Evolutionary conservation across 2,797 vertebrate genomes (phyloP).

Genomic region (Triplophysa bombifrons): DNA sequence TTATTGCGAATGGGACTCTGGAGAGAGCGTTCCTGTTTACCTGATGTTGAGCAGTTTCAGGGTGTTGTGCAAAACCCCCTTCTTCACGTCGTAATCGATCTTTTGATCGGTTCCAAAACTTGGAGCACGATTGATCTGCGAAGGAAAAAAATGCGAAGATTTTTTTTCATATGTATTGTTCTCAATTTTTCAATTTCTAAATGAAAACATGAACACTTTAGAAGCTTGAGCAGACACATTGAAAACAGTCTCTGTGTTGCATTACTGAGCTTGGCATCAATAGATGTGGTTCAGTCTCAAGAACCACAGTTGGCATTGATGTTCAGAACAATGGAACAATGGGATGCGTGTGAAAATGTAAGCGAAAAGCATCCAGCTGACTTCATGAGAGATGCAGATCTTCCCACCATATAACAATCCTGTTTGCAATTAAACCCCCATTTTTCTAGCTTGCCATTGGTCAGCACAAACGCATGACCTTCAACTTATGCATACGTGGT

Average conservation of each 20-base stretch:
- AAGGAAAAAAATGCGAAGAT: constrained; percentile 57
- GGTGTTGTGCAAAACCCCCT: constrained; percentile 91
- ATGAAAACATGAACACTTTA: background rate
- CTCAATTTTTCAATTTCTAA: constrained; percentile 44
- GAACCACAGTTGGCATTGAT: background rate
- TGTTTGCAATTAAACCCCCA: background rate
- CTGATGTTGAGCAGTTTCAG: constrained; percentile 95
- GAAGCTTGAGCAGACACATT: constrained; percentile 4
- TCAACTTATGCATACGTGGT: background rate
- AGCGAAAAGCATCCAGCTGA: background rate
- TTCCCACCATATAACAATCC: background rate
- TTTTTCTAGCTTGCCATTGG: background rate
- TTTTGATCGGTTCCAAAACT: constrained; percentile 99
- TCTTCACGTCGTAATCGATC: constrained; percentile 98
- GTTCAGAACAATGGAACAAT: constrained; percentile 3
- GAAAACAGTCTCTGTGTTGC: background rate
- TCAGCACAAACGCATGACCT: background rate
- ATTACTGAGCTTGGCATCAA: constrained; percentile 4
- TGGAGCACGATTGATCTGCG: constrained; percentile 96
- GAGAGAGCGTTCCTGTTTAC: constrained; percentile 68
- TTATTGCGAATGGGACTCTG: constrained; percentile 55
- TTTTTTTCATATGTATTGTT: constrained; percentile 36
- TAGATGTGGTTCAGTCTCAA: constrained; percentile 4
- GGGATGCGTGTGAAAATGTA: background rate
- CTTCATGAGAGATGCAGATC: background rate